Evolutionary conservation across 1,140 invertebrate genomes (phyloP).

Genomic region (Dryas iulia): DNA sequence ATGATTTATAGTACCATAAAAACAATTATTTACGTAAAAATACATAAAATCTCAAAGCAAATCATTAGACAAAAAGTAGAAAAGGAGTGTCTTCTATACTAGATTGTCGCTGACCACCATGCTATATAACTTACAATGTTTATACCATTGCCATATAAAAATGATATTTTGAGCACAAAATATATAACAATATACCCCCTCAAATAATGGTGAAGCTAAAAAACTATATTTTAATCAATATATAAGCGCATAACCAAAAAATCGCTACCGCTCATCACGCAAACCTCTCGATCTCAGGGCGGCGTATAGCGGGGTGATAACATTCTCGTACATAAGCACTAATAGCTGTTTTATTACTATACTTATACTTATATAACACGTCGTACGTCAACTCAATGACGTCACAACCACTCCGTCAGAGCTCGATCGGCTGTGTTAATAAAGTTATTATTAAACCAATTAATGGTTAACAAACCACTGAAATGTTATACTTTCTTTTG

Average conservation of each 20-base stretch:
- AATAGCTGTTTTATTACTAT: constrained; percentile 23
- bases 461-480: not conserved
- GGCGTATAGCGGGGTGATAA: constrained; percentile 22
- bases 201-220: too few species aligned
- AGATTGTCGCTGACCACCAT: too few species aligned
- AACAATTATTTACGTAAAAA: too few species aligned
- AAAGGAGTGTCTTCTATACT: too few species aligned
- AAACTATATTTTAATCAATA: not conserved
- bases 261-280: not conserved
- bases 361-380: constrained; percentile 25
- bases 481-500: not conserved
- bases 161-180: too few species aligned
- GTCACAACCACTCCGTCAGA: constrained; percentile 25
- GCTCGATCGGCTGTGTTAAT: not conserved
- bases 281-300: not conserved
- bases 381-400: constrained; percentile 25
- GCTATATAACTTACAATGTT: too few species aligned
- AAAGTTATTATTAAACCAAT: not conserved
- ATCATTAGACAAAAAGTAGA: too few species aligned
- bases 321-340: constrained; percentile 28
- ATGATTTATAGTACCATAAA: too few species aligned
- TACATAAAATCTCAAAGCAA: too few species aligned
- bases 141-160: too few species aligned
- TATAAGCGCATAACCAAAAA: not conserved
- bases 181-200: too few species aligned